phyloP scores from a whole-genome alignment of 2,113 vertebrate genomes.

The Hippopotamus amphibius region DNA sequence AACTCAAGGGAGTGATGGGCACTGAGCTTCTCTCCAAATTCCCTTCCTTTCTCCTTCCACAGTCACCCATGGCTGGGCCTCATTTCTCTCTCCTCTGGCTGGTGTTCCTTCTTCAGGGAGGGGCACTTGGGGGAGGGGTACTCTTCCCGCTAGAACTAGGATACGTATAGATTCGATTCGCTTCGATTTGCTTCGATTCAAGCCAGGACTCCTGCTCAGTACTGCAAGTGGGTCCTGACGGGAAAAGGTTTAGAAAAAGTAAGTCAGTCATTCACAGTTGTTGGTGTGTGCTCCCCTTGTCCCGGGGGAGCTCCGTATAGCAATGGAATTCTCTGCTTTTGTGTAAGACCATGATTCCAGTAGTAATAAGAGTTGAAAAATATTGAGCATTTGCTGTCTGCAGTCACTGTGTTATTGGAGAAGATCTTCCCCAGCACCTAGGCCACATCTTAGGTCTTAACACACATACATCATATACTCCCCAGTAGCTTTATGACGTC shows the following conservation, averaged over 20 bases:
- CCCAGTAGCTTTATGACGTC: not conserved
- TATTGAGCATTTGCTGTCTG: not conserved
- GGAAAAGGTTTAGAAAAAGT: not conserved
- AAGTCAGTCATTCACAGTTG: not conserved
- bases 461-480: not conserved
- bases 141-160: not conserved
- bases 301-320: not conserved
- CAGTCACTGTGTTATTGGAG: not conserved
- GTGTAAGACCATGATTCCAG: not conserved
- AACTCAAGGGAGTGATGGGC: not conserved
- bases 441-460: not conserved
- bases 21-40: not conserved
- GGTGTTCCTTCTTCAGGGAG: not conserved
- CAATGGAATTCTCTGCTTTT: not conserved
- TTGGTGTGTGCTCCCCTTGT: not conserved
- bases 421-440: not conserved
- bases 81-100: not conserved
- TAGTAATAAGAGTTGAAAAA: not conserved
- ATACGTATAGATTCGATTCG: not conserved
- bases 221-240: not conserved
- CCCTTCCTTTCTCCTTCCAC: not conserved
- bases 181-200: not conserved
- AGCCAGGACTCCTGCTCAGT: not conserved
- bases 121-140: not conserved
- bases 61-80: not conserved